Evolutionary conservation across 1,140 invertebrate species (phyloP).

Genomic region (Penaeus chinensis): DNA sequence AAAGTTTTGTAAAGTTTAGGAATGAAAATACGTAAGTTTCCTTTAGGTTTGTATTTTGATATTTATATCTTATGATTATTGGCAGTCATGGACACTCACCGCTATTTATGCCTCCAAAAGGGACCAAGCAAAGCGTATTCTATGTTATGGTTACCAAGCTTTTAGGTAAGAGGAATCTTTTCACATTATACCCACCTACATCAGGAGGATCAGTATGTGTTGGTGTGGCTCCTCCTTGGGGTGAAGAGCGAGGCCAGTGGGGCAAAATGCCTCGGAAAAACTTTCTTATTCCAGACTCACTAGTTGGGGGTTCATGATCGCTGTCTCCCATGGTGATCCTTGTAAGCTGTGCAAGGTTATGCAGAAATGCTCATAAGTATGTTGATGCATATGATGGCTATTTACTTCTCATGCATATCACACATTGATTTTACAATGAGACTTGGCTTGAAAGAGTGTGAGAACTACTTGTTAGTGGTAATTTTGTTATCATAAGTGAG

Average conservation of each 20-base stretch:
- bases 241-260: constrained; percentile 12
- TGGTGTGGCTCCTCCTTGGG: constrained; percentile 38
- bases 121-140: no score
- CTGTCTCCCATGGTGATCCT: not conserved
- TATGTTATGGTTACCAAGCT: no score
- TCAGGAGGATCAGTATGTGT: constrained; percentile 19
- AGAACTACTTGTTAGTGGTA: no score
- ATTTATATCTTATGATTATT: no score
- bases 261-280: constrained; percentile 45
- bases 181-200: constrained; percentile 6
- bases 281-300: constrained; percentile 36
- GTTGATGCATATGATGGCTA: not conserved
- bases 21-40: no score
- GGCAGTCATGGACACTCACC: no score
- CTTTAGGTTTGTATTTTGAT: no score
- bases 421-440: no score
- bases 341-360: not conserved
- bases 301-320: constrained; percentile 23
- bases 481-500: no score
- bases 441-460: no score
- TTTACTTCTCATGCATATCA: no score
- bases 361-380: not conserved
- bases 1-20: not conserved
- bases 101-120: no score
- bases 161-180: not conserved